Evolutionary conservation across 2,888 invertebrate species (phyloP).

Genomic region (Vandiemenella viatica): DNA sequence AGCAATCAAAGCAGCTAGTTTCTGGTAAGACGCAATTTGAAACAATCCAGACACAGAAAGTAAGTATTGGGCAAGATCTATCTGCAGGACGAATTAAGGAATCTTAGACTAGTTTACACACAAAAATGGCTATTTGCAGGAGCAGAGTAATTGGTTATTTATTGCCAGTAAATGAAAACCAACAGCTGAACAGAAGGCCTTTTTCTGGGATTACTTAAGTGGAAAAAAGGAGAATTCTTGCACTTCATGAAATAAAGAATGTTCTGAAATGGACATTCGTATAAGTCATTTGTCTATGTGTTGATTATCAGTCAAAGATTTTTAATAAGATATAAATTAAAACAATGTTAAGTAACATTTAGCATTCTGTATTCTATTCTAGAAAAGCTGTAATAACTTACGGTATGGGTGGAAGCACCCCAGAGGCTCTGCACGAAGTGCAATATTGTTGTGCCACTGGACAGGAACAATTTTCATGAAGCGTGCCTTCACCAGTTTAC

Average conservation of each 20-base stretch:
- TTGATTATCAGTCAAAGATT: neutral
- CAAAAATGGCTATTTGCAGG: no score
- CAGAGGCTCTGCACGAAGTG: conserved; percentile 56
- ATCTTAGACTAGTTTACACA: no score
- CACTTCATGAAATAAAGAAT: neutral
- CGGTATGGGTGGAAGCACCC: conserved; percentile 65
- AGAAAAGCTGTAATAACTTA: conserved; percentile 27
- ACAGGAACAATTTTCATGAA: conserved; percentile 55
- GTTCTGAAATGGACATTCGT: neutral
- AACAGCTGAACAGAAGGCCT: neutral
- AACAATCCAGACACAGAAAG: no score
- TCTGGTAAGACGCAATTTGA: no score
- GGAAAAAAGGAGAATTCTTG: neutral
- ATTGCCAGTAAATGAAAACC: no score
- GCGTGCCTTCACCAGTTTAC: conserved; percentile 54
- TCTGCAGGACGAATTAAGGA: no score
- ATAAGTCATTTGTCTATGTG: neutral
- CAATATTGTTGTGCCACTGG: conserved; percentile 57
- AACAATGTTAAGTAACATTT: neutral
- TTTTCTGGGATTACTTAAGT: neutral
- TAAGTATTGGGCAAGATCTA: no score
- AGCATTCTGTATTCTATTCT: neutral
- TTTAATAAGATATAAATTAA: neutral
- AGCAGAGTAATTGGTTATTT: no score
- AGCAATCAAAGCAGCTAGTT: no score